A percentile compares a stretch with the other conserved stretches of the same genome.
These are phyloP conservation scores for Gila robusta DNA, from an alignment of 2,797 vertebrate genomes.

Conservation along the genomic window DNA sequence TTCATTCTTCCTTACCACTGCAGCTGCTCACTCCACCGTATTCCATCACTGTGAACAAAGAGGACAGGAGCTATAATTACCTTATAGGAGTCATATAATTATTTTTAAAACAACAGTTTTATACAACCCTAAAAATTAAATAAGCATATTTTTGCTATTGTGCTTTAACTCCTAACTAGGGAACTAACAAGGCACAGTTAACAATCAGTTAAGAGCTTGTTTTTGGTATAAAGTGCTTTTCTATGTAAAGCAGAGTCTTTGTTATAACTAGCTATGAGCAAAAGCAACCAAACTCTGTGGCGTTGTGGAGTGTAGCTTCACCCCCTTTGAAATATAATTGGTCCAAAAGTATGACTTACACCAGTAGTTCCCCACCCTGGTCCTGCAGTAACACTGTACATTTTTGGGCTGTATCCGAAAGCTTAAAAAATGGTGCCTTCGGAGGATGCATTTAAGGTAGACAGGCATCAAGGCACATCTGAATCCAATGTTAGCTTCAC, in stretches of 20 bases:
- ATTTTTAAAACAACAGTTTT: slow-evolving; percentile 5
- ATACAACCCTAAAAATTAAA: background rate
- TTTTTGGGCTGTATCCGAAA: background rate
- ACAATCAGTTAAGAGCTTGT: background rate
- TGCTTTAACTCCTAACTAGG: background rate
- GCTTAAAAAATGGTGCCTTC: background rate
- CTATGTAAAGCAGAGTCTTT: background rate
- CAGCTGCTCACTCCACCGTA: slow-evolving; percentile 20
- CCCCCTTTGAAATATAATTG: background rate
- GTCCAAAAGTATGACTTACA: background rate
- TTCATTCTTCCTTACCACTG: slow-evolving; percentile 54
- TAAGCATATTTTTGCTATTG: background rate
- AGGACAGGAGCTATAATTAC: slow-evolving; percentile 11
- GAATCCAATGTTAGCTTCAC: no score
- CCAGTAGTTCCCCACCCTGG: background rate
- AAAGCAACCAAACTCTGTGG: background rate
- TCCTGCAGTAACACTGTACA: background rate
- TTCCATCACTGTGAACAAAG: slow-evolving; percentile 26
- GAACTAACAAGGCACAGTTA: background rate
- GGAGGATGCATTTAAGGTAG: no score
- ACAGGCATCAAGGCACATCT: no score
- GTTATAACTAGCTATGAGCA: background rate
- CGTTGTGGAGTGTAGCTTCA: no score
- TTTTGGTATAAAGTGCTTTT: background rate
- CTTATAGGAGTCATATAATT: background rate